Base-by-base conservation (phyloP, 2,888 invertebrate species). In the Zootermopsis nevadensis region DNA sequence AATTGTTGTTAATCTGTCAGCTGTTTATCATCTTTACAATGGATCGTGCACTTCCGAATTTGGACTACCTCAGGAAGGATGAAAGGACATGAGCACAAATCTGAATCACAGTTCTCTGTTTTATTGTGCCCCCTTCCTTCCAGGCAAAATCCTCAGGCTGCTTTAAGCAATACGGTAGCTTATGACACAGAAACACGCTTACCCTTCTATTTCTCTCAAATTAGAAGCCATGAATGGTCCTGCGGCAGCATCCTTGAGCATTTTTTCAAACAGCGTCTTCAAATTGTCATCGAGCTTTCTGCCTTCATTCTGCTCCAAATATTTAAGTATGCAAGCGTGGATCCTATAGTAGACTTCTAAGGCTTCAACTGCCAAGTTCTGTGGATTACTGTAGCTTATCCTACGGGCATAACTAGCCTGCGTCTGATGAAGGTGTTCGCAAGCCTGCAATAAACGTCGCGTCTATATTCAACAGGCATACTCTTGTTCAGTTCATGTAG, bases 241-340 rank as follows among this genome's bases (percentile, higher is more conserved):
- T 30, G 88, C 88, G 0, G 90, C 89, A 77, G 91, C 89, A 81
- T 89, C 85, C 15, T 90, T 91, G 86, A 93, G 91, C 88, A 91
- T 93, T 85, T 90, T 91, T 86, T 89, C 91, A 88, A 94, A 94
- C 72, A 93, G 90, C 87, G 91, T 91, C 22, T 93, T 94, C 6
- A 92, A 89, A 3, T 66, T n/a, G 27, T 77, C 53, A 24, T 83
- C 81, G 48, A 84, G 27, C 27, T 67, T 91, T 89, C 94, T 94
- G 77, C 93, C 94, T 87, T 95, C 95, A 86, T 94, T 93, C 85
- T 94, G 93, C 87, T 96, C 95, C 48, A 98, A 91, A 89, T 94
- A 95, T 89, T 97, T 98, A 8, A 98, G 90, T 87, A 97, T 95
- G n/a, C 96, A 95, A 0, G 97, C 95, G 88, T 98, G 97, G 82